Base-by-base conservation (phyloP, 2,888 invertebrate genomes). In the Apamea anceps region DNA sequence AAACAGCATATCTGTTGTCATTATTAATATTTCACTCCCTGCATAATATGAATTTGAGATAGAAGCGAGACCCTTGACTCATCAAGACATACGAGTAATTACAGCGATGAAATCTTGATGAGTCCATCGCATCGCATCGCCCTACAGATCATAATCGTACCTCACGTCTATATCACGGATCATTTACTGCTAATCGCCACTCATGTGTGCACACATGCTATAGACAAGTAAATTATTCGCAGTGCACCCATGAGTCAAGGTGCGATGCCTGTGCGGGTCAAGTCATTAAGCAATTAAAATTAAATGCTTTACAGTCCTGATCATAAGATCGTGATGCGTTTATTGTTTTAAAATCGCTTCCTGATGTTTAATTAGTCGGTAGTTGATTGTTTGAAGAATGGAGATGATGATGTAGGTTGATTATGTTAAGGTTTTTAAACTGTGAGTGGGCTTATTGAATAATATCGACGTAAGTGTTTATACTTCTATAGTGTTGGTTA, bases 201-300 rank as follows among this genome's bases (percentile, higher is more conserved):
- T 81, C 79, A 77, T 76, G 77, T 75, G 66, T 80, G 48, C 82
- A 88, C 63, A 51, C 79, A 80, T 73, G 76, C 75, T 79, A 77
- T 72, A 85, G 84, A 88, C 88, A 88, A 71, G 85, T 71, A 85
- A 89, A 88, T 88, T 81, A 83, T 82, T 77, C 68, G 78, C 83
- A 73, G 75, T 79, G 77, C 54, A 71, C 28, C 45, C 70, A 18
- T 63, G 72, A 88, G 84, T 90, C 90, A 91, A 91, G 91, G 91
- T 87, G 85, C 78, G 77, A 85, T 70, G 48, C 83, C 74, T 45
- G 70, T 75, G 57, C 80, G 70, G 80, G 75, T 85, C 82, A 87
- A 78, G 79, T 78, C 45, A 8, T 42, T 54, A 18, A 77, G 79
- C 65, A 87, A 88, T 88, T 88, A 87, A 77, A 78, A 66, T 45